phyloP scores from a whole-genome alignment of 2,888 invertebrate species.

The Eupithecia insigniata region DNA sequence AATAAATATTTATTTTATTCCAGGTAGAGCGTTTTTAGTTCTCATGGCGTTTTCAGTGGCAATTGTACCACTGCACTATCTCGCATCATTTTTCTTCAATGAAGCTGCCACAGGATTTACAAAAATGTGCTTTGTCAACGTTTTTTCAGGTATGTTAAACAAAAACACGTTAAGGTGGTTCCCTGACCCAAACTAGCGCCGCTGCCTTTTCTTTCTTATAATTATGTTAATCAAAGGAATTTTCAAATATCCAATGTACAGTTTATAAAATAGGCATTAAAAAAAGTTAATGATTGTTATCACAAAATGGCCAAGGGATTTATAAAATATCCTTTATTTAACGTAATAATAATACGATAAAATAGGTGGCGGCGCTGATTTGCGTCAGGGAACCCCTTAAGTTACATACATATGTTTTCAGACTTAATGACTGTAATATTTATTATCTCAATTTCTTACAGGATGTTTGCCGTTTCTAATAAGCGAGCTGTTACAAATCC shows the following conservation, averaged over 20 bases:
- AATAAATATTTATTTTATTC: conserved; percentile 40
- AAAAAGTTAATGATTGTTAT: no score
- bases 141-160: conserved; percentile 77
- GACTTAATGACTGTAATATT: not conserved
- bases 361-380: no score
- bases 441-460: conserved; percentile 59
- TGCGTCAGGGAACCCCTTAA: no score
- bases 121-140: conserved; percentile 89
- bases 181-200: no score
- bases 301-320: no score
- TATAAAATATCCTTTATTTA: no score
- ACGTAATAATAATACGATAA: no score
- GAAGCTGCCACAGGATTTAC: conserved; percentile 91
- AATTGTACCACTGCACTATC: conserved; percentile 89
- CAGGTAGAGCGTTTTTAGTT: conserved; percentile 86
- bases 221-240: no score
- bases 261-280: no score
- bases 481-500: conserved; percentile 87
- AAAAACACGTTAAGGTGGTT: not conserved
- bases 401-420: not conserved
- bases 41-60: conserved; percentile 88
- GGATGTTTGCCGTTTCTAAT: conserved; percentile 89
- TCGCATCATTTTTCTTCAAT: conserved; percentile 88
- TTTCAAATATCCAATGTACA: no score
- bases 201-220: no score